Evolutionary conservation across 1,140 invertebrate genomes (phyloP).

Genomic region (Drosophila albomicans): DNA sequence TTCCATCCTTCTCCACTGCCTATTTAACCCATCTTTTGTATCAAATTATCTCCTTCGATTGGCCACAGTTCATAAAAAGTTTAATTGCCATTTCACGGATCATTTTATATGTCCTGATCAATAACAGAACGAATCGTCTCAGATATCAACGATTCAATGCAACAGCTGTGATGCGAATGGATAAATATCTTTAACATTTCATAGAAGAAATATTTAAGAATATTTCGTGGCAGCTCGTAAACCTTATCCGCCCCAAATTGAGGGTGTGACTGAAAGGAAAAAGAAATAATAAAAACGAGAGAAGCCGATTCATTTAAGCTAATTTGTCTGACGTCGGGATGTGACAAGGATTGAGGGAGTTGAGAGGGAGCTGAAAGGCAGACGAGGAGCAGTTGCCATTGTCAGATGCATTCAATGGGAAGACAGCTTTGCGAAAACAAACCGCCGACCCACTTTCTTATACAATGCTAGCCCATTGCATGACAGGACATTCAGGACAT

Average conservation of each 20-base stretch:
- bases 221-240: conserved; percentile 28
- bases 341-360: conserved; percentile 31
- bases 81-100: conserved; percentile 32
- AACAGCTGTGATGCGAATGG: conserved; percentile 39
- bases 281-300: conserved; percentile 1
- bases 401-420: conserved; percentile 49
- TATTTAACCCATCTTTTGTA: not conserved
- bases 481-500: conserved; percentile 33
- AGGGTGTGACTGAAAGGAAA: conserved; percentile 8
- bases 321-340: conserved; percentile 54
- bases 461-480: conserved; percentile 36
- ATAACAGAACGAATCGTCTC: conserved; percentile 25
- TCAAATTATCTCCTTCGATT: not conserved
- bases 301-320: conserved; percentile 56
- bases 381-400: conserved; percentile 29
- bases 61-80: conserved; percentile 33
- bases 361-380: conserved; percentile 10
- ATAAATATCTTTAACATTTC: conserved; percentile 2
- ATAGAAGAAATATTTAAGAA: not conserved
- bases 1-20: not conserved
- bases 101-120: conserved; percentile 10
- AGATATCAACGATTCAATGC: conserved; percentile 2
- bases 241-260: conserved; percentile 14
- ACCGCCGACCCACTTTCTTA: conserved; percentile 53
- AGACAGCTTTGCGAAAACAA: conserved; percentile 56